Evolutionary conservation across 1,140 invertebrate genomes (phyloP).

Genomic region (Drosophila baimaii): DNA sequence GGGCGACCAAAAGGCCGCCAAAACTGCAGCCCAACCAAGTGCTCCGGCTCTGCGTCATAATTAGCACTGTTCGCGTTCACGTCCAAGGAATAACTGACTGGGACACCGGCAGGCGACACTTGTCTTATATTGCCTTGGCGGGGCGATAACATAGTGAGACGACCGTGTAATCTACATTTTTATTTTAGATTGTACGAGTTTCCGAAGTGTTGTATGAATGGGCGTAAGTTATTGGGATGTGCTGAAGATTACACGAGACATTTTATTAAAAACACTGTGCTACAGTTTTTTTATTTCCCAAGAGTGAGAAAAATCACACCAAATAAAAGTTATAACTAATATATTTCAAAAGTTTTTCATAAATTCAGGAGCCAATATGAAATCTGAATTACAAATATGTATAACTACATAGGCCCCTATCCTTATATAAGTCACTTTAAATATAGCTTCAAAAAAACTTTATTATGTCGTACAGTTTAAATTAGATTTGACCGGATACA

Average conservation of each 20-base stretch:
- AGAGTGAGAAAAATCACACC: not conserved
- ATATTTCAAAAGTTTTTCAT: not conserved
- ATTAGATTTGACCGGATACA: constrained; percentile 2
- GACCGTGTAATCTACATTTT: not conserved
- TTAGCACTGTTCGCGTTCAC: constrained; percentile 2
- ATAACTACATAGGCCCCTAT: too few species aligned
- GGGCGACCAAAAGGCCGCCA: constrained; percentile 44
- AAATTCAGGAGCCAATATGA: too few species aligned
- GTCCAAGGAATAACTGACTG: constrained; percentile 22
- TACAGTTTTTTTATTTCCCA: not conserved
- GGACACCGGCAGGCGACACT: not conserved
- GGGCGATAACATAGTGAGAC: not conserved
- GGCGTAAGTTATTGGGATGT: not conserved
- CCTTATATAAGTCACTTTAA: not conserved
- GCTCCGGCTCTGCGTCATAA: constrained; percentile 32
- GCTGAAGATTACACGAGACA: not conserved
- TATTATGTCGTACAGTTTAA: not conserved
- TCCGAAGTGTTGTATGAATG: not conserved
- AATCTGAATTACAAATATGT: too few species aligned
- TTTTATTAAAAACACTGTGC: not conserved
- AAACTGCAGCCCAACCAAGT: constrained; percentile 31
- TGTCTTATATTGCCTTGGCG: constrained; percentile 18
- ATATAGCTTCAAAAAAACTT: not conserved
- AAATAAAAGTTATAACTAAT: not conserved
- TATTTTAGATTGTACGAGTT: not conserved